Base-by-base conservation (phyloP, 2,113 vertebrate genomes). In the Hepsetus odoe region DNA sequence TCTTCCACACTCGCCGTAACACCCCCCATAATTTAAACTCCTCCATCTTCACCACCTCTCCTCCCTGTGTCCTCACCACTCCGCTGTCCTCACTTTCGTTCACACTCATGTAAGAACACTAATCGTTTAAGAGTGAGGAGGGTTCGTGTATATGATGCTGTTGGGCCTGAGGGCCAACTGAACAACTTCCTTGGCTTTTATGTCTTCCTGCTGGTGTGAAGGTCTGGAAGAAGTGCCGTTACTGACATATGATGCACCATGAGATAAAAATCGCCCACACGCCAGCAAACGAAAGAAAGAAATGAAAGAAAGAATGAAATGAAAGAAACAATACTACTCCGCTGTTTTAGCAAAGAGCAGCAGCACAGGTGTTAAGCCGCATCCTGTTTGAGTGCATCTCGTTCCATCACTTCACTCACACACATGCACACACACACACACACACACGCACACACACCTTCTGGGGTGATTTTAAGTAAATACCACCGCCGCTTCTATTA, bases 311-410 rank as follows among this genome's bases (percentile, higher is more conserved):
- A 22, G 33, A 65, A 12, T 16, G 26, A 61, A 14, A 61, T n/a
- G 14, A 65, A 20, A 35, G 32, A 22, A 20, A 33, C 8, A 62
- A 33, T 5, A 33, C 5, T 22, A 35, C 2, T 20, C 2, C 18
- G n/a, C 4, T 38, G 7, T 20, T 65, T 10, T 38, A 24, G 22
- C 26, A 18, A 66, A 56, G 8, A 24, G 30, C 16, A 62, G 3
- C 30, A 61, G 24, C 14, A 55, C 76, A 79, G 59, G 65, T 79
- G 72, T 76, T 5, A 59, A 81, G 24, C 76, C 82, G 79, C 77
- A 83, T 83, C 82, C 82, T 83, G 77, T 53, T 35, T 35, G 12
- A n/a, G 10, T 24, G 30, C 14, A 30, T 28, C 26, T 11, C 6
- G 61, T 71, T 62, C 74, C 49, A 51, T 72, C 46, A 76, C n/a